Conservation (phyloP, 2,113 vertebrate genomes). For the Cyanistes caeruleus region DNA sequence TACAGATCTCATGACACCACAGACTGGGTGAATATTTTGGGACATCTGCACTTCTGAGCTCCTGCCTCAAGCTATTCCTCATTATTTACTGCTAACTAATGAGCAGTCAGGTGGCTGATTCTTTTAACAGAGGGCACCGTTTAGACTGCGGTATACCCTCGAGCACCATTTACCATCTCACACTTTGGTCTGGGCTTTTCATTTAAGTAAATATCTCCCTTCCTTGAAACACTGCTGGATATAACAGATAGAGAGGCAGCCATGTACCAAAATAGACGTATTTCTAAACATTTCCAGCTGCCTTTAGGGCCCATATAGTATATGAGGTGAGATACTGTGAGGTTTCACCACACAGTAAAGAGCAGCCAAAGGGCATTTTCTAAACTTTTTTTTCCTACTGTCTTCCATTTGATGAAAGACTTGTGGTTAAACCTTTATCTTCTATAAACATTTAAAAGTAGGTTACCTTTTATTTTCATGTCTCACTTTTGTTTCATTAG, state of each 20-base stretch:
- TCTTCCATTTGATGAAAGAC: constrained; percentile 80
- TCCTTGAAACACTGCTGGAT: constrained; percentile 26
- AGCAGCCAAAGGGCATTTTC: constrained; percentile 77
- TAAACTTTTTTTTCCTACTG: constrained; percentile 71
- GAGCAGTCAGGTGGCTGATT: constrained; percentile 49
- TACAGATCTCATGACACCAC: constrained; percentile 50
- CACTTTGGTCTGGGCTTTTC: constrained; percentile 60
- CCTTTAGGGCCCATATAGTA: constrained; percentile 58
- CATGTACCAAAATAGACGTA: constrained; percentile 54
- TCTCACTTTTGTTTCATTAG: constrained; percentile 77
- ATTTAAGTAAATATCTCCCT: constrained; percentile 61
- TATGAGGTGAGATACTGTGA: constrained; percentile 78
- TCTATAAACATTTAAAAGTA: constrained; percentile 77
- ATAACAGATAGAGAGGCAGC: constrained; percentile 55
- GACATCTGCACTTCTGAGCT: constrained; percentile 48
- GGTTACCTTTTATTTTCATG: constrained; percentile 77
- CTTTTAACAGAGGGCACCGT: constrained; percentile 52
- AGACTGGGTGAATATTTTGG: constrained; percentile 48
- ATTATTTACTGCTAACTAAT: constrained; percentile 69
- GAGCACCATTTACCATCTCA: constrained; percentile 53
- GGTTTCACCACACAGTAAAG: constrained; percentile 74
- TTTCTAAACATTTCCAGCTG: constrained; percentile 80
- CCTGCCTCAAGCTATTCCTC: constrained; percentile 48
- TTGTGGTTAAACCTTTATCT: constrained; percentile 81
- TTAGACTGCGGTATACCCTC: constrained; percentile 41